Conservation (phyloP, 2,113 vertebrate species). For the Theristicus caerulescens region DNA sequence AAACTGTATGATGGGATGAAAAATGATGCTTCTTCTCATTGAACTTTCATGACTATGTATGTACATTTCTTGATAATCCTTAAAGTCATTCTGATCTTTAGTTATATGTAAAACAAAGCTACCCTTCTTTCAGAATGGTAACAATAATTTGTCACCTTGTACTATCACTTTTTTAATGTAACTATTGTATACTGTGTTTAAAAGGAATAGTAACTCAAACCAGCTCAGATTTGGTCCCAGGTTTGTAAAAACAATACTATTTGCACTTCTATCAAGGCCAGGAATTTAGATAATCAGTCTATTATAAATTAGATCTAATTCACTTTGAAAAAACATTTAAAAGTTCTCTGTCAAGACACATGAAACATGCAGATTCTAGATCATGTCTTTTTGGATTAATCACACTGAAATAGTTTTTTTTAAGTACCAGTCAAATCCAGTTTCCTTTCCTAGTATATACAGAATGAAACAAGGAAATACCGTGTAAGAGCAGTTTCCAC, state of each 20-base stretch:
- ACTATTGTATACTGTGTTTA: not conserved
- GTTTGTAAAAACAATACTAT: not conserved
- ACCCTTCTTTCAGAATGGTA: not conserved
- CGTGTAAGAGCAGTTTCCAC: slow-evolving; percentile 84
- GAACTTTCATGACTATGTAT: not conserved
- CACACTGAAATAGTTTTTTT: not conserved
- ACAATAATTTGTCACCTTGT: not conserved
- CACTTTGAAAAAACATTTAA: not conserved
- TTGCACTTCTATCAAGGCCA: not conserved
- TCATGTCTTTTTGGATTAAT: not conserved
- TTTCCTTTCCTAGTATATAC: not conserved
- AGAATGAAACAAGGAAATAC: slow-evolving; percentile 69
- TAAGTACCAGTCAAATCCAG: not conserved
- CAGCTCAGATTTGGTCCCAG: not conserved
- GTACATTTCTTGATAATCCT: not conserved
- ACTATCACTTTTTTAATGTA: not conserved
- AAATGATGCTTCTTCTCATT: not conserved
- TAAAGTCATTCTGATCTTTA: not conserved
- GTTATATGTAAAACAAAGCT: not conserved
- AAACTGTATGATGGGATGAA: not conserved
- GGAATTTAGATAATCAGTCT: not conserved
- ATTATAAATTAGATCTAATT: not conserved
- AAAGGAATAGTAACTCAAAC: not conserved
- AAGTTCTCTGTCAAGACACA: not conserved
- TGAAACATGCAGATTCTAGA: not conserved